phyloP scores from a whole-genome alignment of 2,888 invertebrate genomes.

The Hydrotaea cyrtoneurina region DNA sequence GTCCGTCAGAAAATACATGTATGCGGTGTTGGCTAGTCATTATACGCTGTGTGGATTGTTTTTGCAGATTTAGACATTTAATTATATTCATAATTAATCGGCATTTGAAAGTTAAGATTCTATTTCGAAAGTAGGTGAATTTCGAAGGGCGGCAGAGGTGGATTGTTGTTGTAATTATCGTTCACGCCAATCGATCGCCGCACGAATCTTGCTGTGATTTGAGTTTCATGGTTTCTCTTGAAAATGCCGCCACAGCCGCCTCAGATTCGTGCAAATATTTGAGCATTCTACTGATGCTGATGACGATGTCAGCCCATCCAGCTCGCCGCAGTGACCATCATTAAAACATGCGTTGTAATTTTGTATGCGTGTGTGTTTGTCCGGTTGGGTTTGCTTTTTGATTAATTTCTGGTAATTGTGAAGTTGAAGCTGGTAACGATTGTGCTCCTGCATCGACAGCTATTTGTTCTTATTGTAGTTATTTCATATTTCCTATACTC shows the following conservation, averaged over 20 bases:
- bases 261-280: conserved; percentile 67
- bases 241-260: conserved; percentile 30
- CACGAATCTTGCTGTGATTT: conserved; percentile 46
- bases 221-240: conserved; percentile 36
- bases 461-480: conserved; percentile 19
- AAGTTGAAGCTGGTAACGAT: neutral
- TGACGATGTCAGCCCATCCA: no score
- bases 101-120: conserved; percentile 3
- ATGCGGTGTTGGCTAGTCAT: no score
- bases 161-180: neutral
- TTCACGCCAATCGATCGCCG: neutral
- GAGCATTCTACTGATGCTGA: conserved; percentile 59
- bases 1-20: no score
- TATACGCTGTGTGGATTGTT: no score
- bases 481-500: neutral
- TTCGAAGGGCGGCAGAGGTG: neutral
- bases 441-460: neutral
- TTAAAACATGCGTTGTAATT: conserved; percentile 43
- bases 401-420: conserved; percentile 18
- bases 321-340: conserved; percentile 48
- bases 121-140: neutral
- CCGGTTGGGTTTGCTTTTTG: neutral
- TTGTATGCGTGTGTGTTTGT: conserved; percentile 35
- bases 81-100: conserved; percentile 17
- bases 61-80: neutral